phyloP scores from a whole-genome alignment of 2,797 vertebrate genomes.

The Nothura maculosa region DNA sequence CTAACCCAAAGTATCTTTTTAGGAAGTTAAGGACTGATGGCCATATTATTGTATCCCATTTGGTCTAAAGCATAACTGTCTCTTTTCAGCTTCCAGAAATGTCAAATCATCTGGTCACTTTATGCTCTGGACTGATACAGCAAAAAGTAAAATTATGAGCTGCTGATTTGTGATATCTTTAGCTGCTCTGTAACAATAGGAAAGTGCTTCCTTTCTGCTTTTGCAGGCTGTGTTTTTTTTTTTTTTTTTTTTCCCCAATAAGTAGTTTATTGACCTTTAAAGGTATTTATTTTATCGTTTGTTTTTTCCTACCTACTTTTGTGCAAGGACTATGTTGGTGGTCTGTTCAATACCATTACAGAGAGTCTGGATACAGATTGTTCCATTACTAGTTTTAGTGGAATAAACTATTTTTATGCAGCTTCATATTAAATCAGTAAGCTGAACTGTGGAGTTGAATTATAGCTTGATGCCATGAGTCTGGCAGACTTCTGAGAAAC shows the following conservation, averaged over 20 bases:
- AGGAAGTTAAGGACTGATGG: neutral
- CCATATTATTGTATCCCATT: neutral
- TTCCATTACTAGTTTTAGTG: neutral
- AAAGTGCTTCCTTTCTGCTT: neutral
- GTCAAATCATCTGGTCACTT: neutral
- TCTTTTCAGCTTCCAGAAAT: neutral
- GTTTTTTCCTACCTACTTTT: neutral
- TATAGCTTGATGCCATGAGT: neutral
- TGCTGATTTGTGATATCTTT: neutral
- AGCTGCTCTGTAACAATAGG: neutral
- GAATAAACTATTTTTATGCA: neutral
- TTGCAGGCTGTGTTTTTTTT: neutral
- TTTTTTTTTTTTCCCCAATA: neutral
- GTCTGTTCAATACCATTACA: neutral
- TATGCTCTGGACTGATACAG: neutral
- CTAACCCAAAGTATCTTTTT: neutral
- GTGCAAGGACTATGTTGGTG: neutral
- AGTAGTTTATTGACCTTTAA: neutral
- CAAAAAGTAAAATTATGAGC: neutral
- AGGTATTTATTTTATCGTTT: neutral
- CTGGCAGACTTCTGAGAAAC: neutral
- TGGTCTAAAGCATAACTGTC: neutral
- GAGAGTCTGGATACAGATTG: neutral
- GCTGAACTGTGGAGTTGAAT: neutral
- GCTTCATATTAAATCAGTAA: neutral